Evolutionary conservation across 2,797 vertebrate species (phyloP).

Genomic region (Holocentrus rufus): DNA sequence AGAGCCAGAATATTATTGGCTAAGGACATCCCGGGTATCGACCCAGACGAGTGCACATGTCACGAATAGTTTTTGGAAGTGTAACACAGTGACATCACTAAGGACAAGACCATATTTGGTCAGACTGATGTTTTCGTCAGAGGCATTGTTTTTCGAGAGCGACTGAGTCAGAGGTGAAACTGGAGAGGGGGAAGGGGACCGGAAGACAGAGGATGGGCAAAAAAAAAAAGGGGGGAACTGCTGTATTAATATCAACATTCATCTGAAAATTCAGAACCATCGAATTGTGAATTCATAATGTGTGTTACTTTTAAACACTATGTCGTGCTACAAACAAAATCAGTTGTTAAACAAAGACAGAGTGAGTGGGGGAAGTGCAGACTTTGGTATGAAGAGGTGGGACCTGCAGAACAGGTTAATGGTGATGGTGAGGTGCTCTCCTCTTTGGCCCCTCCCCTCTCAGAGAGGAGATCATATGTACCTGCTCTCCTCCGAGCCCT

Average conservation of each 20-base stretch:
- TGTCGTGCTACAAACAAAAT: too few relatives aligned
- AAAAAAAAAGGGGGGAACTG: neutral
- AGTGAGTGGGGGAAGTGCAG: slow-evolving; percentile 9
- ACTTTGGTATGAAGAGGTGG: slow-evolving; percentile 16
- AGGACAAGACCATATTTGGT: slow-evolving; percentile 67
- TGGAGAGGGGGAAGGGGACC: neutral
- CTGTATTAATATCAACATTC: neutral
- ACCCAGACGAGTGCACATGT: neutral
- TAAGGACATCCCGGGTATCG: neutral
- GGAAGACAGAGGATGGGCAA: neutral
- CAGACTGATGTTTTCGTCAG: neutral
- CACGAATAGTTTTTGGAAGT: slow-evolving; percentile 26
- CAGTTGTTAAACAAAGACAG: neutral
- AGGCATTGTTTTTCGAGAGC: slow-evolving; percentile 34
- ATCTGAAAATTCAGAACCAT: neutral
- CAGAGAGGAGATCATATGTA: slow-evolving; percentile 46
- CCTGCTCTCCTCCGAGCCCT: slow-evolving; percentile 20
- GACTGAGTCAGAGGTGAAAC: slow-evolving; percentile 57
- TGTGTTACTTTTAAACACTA: too few relatives aligned
- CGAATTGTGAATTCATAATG: too few relatives aligned
- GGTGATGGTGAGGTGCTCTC: slow-evolving; percentile 21
- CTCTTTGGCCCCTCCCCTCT: slow-evolving; percentile 51
- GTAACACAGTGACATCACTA: neutral
- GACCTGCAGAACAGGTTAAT: slow-evolving; percentile 37
- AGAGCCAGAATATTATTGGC: too few relatives aligned